These are phyloP conservation scores for Paraescarpia echinospica DNA, from an alignment of 1,140 invertebrate species.

Conservation along the genomic window DNA sequence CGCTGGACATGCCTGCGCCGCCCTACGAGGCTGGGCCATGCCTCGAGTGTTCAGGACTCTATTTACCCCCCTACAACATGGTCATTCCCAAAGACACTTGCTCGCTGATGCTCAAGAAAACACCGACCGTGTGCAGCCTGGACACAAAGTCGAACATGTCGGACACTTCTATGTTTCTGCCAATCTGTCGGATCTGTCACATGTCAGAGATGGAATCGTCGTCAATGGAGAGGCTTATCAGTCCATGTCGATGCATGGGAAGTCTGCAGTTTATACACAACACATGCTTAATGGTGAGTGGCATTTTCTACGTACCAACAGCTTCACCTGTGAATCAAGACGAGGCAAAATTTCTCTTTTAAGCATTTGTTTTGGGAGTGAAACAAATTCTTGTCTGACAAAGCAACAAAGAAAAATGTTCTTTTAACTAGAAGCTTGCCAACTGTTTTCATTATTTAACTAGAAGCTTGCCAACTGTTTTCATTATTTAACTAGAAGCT, in stretches of 20 bases:
- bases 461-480: not conserved
- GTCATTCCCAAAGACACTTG: not conserved
- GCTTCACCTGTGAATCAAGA: not conserved
- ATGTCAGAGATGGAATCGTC: conserved; percentile 55
- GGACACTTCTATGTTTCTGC: conserved; percentile 49
- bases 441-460: not conserved
- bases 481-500: not conserved
- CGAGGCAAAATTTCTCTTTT: not conserved
- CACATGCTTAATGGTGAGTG: conserved; percentile 61
- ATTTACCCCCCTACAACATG: not conserved
- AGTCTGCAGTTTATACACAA: conserved; percentile 63
- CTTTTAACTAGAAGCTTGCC: not conserved
- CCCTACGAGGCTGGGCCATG: not conserved
- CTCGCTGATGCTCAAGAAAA: not conserved
- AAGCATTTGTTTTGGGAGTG: not conserved
- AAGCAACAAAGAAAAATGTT: not conserved
- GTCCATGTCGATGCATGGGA: conserved; percentile 63
- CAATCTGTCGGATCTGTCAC: conserved; percentile 63
- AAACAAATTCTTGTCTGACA: not conserved
- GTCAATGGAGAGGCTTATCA: conserved; percentile 58
- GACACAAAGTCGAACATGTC: conserved; percentile 26
- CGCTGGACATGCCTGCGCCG: not conserved
- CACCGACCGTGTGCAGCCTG: not conserved
- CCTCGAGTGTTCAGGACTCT: not conserved
- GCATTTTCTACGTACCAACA: not conserved